Evolutionary conservation across 2,797 vertebrate species (phyloP).

Genomic region (Peromyscus eremicus): DNA sequence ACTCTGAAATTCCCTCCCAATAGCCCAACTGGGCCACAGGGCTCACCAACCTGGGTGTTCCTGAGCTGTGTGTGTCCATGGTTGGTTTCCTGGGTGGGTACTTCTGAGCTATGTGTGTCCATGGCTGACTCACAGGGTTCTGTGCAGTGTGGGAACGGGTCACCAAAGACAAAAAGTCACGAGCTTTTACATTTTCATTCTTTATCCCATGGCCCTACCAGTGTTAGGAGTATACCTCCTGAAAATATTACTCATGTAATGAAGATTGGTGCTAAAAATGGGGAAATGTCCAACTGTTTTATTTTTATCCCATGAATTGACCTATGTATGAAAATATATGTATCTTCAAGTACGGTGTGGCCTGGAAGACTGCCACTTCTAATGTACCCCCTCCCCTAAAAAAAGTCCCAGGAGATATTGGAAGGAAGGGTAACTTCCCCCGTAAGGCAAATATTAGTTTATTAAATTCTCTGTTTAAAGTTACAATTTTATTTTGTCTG

Average conservation of each 20-base stretch:
- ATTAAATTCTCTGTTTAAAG: conserved; percentile 6
- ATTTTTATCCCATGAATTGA: not conserved
- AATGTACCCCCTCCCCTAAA: not conserved
- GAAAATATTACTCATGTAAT: not conserved
- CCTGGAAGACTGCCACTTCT: not conserved
- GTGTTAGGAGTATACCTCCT: not conserved
- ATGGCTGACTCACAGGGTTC: too few species aligned
- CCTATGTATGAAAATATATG: not conserved
- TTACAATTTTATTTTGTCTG: conserved; percentile 39
- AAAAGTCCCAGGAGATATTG: not conserved
- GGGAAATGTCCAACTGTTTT: not conserved
- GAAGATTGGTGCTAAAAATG: not conserved
- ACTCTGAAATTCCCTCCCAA: not conserved
- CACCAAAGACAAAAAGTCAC: not conserved
- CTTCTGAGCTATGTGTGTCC: not conserved
- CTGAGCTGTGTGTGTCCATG: not conserved
- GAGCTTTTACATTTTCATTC: not conserved
- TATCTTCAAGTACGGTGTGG: not conserved
- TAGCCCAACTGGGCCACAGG: not conserved
- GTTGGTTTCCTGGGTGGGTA: too few species aligned
- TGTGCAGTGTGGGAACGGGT: not conserved
- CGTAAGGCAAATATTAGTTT: not conserved
- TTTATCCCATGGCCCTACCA: not conserved
- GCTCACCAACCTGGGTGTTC: not conserved
- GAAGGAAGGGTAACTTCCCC: not conserved